A percentile compares a stretch with the other conserved stretches of the same genome.
These are phyloP conservation scores for Podarcis lilfordi DNA, from an alignment of 2,797 vertebrate species.

Conservation along the genomic window DNA sequence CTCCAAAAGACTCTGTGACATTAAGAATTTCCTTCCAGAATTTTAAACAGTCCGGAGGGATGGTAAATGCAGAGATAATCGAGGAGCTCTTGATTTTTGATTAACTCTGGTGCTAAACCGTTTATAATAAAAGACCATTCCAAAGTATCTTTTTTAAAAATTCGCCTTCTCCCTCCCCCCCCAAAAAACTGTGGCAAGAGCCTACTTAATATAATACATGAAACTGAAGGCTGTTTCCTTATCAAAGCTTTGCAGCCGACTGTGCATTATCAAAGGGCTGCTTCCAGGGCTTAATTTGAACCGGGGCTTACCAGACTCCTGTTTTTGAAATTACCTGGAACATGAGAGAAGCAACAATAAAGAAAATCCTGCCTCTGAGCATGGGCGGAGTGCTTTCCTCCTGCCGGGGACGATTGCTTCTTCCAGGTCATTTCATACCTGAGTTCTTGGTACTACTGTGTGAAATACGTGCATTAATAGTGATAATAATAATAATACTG, in stretches of 20 bases:
- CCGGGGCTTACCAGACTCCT: constrained; percentile 10
- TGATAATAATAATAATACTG: neutral
- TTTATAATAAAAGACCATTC: constrained; percentile 32
- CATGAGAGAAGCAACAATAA: constrained; percentile 37
- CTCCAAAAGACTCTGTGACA: constrained; percentile 1
- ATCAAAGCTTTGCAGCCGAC: constrained; percentile 30
- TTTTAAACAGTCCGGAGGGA: neutral
- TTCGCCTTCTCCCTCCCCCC: too few relatives aligned
- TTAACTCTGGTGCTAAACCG: constrained; percentile 26
- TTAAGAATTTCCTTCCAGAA: neutral
- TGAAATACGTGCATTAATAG: neutral
- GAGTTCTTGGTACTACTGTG: neutral
- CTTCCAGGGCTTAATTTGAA: constrained; percentile 22
- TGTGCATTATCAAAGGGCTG: neutral
- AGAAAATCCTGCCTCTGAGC: constrained; percentile 17
- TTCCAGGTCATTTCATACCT: neutral
- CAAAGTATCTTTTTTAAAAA: constrained; percentile 8
- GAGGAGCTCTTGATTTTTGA: neutral
- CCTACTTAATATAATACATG: constrained; percentile 24
- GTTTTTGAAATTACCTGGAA: constrained; percentile 11
- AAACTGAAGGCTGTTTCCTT: constrained; percentile 18
- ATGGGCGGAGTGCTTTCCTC: neutral
- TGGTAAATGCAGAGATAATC: constrained; percentile 28
- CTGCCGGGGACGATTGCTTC: neutral
- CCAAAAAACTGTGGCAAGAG: neutral